These are phyloP conservation scores for Caenorhabditis wallacei DNA, from an alignment of 2,888 invertebrate genomes.

Conservation along the genomic window DNA sequence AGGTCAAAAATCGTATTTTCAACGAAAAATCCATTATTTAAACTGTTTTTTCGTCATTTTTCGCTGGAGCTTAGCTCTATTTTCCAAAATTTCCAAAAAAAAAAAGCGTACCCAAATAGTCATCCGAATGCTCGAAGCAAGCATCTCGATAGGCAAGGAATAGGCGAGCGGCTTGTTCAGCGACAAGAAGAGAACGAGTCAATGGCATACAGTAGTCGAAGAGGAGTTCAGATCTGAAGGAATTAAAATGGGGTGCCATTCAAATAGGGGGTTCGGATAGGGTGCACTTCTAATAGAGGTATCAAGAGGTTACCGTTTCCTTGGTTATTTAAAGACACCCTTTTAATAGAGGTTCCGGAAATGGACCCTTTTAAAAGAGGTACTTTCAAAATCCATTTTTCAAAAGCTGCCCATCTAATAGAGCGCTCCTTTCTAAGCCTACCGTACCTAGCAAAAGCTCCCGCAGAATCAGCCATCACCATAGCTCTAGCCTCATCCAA, in stretches of 20 bases:
- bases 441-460: constrained; percentile 66
- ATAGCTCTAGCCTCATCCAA: constrained; percentile 73
- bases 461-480: constrained; percentile 73
- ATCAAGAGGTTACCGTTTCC: too few species aligned
- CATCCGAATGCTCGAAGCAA: constrained; percentile 77
- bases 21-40: too few species aligned
- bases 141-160: constrained; percentile 80
- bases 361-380: neutral
- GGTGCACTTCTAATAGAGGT: too few species aligned
- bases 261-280: neutral
- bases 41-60: too few species aligned
- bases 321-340: too few species aligned
- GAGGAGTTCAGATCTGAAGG: constrained; percentile 61
- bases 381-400: neutral
- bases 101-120: constrained; percentile 74
- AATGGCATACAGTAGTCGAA: constrained; percentile 74
- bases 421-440: too few species aligned
- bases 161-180: constrained; percentile 70
- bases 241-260: constrained; percentile 38
- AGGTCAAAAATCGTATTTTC: too few species aligned
- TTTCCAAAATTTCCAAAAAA: too few species aligned
- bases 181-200: constrained; percentile 72
- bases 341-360: too few species aligned
- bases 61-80: too few species aligned
- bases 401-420: too few species aligned